These are phyloP conservation scores for Halcyon senegalensis DNA, from an alignment of 2,113 vertebrate species.

Conservation along the genomic window DNA sequence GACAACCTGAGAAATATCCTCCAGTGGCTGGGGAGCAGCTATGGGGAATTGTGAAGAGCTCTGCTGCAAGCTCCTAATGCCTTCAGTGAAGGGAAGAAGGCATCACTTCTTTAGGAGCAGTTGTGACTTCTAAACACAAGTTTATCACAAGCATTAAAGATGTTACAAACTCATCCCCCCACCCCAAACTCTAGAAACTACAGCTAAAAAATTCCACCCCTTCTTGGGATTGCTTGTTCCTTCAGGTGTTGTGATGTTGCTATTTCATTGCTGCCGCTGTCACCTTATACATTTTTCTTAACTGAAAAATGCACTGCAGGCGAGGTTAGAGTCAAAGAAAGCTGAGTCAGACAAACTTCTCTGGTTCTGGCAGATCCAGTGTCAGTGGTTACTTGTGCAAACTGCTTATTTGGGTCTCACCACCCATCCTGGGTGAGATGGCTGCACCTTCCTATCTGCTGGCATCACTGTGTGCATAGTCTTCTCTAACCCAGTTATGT, in stretches of 20 bases:
- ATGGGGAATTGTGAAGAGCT: not conserved
- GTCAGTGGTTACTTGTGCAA: not conserved
- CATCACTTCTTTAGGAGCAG: not conserved
- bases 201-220: not conserved
- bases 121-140: not conserved
- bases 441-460: not conserved
- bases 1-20: not conserved
- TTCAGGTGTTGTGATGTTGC: not conserved
- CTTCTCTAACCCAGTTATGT: not conserved
- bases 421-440: not conserved
- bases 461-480: not conserved
- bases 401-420: not conserved
- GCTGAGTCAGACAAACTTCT: not conserved
- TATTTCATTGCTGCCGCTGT: not conserved
- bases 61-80: not conserved
- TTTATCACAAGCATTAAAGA: not conserved
- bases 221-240: not conserved
- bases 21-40: not conserved
- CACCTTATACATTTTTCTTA: not conserved
- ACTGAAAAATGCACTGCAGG: not conserved
- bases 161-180: not conserved
- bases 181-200: not conserved
- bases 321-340: not conserved
- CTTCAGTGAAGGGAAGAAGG: not conserved
- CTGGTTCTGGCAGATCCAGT: not conserved